Evolutionary conservation across 2,888 invertebrate species (phyloP), one percentile per base, ranked within the genome.

Genomic region (Metalampra italica): DNA sequence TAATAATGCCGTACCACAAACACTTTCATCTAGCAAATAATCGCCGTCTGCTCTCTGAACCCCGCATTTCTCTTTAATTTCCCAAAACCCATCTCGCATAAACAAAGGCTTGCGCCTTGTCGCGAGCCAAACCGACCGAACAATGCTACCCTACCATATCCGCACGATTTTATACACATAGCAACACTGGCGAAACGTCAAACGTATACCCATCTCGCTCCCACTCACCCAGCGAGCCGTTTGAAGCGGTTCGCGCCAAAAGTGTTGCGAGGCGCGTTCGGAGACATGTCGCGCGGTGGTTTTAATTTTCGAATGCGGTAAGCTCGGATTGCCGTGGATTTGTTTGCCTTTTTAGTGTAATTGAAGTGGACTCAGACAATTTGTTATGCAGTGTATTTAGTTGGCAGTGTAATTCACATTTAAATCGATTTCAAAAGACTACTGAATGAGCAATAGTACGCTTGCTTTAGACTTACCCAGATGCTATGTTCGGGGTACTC

Each of bases 221-320:
- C 30, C 67, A 55, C 82, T 47, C 56, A 52, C 29, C 22, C 13
- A 12, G 15, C 50, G 47, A 38, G 53, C 47, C 51, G 59, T 65
- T 50, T 57, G 59, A 59, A 46, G 49, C 45, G 42, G 60, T 72
- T 74, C 73, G 75, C 74, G 75, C 79, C 75, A 76, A 82, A 79
- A 78, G 76, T 69, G 67, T 71, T 75, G 79, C 76, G 22, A 69
- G 71, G 72, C 64, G 71, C 68, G 60, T 53, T 62, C 66, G 61
- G 72, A 71, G 76, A 34, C 34, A 79, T 78, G 77, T 78, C 73
- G 71, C 73, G 22, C 22, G 5, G 76, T 77, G 77, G 79, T 83
- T 86, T 87, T 85, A 84, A 84, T 86, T 85, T 85, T 78, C 76
- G 83, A 85, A 85, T 82, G 85, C 72, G 80, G 82, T 82, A 81